A percentile compares a stretch with the other conserved stretches of the same genome.
Evolutionary conservation across 2,888 invertebrate genomes (phyloP).

Genomic region (Plagodis pulveraria): DNA sequence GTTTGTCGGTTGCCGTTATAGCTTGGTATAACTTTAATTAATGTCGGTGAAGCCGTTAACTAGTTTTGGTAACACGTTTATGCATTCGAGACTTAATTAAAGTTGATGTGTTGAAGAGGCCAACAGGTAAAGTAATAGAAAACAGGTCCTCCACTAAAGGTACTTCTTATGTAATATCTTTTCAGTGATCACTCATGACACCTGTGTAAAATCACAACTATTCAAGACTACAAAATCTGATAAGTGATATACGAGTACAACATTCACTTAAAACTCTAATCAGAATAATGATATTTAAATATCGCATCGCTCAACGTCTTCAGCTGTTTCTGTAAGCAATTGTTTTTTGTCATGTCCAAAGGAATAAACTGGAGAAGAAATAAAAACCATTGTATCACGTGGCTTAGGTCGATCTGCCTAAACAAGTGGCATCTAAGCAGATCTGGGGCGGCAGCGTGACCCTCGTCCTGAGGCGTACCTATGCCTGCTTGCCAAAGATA

Average conservation of each 20-base stretch:
- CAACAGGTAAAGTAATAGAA: conserved; percentile 22
- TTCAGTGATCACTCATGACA: too few relatives aligned
- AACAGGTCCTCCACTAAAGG: conserved; percentile 2
- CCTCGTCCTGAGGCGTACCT: conserved; percentile 43
- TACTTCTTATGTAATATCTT: too few relatives aligned
- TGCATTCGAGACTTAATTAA: conserved; percentile 68
- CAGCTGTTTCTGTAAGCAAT: too few relatives aligned
- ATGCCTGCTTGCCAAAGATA: conserved; percentile 69
- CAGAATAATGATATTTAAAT: neutral
- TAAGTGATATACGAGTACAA: too few relatives aligned
- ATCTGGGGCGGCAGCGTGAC: conserved; percentile 36
- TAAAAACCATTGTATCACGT: conserved; percentile 29
- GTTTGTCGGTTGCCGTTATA: conserved; percentile 51
- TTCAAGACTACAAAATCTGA: too few relatives aligned
- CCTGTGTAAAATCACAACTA: too few relatives aligned
- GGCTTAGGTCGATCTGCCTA: conserved; percentile 33
- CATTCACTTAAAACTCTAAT: neutral
- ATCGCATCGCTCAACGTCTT: neutral
- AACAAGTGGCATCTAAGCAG: conserved; percentile 33
- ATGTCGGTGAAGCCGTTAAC: conserved; percentile 65
- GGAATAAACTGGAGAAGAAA: conserved; percentile 25
- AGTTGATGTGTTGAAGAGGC: conserved; percentile 47
- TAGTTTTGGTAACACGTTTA: conserved; percentile 72
- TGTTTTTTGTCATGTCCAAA: too few relatives aligned
- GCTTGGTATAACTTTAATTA: conserved; percentile 66